These are phyloP conservation scores for Sesia bembeciformis DNA, from an alignment of 2,888 invertebrate species.

Conservation along the genomic window DNA sequence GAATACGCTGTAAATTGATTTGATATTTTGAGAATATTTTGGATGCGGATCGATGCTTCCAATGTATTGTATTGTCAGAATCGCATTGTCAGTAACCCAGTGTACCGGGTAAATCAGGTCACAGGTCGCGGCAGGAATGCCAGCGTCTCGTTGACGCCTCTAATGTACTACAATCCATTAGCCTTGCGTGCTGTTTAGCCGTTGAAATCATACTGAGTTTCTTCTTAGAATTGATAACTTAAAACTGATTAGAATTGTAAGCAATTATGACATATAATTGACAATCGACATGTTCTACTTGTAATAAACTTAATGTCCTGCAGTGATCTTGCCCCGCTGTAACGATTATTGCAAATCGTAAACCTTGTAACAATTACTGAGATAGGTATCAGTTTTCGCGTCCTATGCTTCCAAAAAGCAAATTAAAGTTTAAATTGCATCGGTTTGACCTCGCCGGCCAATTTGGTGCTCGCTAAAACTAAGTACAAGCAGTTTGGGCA, in stretches of 20 bases:
- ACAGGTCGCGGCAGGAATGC: constrained; percentile 46
- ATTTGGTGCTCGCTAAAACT: constrained; percentile 40
- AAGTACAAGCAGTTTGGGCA: constrained; percentile 22
- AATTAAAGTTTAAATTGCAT: constrained; percentile 15
- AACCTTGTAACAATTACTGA: constrained; percentile 1
- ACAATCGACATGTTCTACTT: too few species aligned
- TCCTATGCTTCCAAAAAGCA: not conserved
- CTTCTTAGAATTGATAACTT: constrained; percentile 12
- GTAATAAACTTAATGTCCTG: too few species aligned
- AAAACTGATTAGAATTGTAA: not conserved
- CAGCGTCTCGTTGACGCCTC: constrained; percentile 51
- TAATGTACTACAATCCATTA: constrained; percentile 49
- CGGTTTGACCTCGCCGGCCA: constrained; percentile 29
- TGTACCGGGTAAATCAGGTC: constrained; percentile 20
- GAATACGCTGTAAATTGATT: too few species aligned
- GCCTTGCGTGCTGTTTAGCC: constrained; percentile 60
- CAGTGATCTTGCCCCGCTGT: not conserved
- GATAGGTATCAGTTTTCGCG: not conserved
- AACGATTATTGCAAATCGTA: not conserved
- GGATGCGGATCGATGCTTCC: too few species aligned
- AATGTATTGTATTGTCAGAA: too few species aligned
- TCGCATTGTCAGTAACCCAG: not conserved
- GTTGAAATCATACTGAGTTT: constrained; percentile 16
- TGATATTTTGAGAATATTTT: too few species aligned
- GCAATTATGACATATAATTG: too few species aligned